Evolutionary conservation across 2,113 vertebrate genomes (phyloP), one percentile per base, ranked within the genome.

Genomic region (Chascanopsetta lugubris): DNA sequence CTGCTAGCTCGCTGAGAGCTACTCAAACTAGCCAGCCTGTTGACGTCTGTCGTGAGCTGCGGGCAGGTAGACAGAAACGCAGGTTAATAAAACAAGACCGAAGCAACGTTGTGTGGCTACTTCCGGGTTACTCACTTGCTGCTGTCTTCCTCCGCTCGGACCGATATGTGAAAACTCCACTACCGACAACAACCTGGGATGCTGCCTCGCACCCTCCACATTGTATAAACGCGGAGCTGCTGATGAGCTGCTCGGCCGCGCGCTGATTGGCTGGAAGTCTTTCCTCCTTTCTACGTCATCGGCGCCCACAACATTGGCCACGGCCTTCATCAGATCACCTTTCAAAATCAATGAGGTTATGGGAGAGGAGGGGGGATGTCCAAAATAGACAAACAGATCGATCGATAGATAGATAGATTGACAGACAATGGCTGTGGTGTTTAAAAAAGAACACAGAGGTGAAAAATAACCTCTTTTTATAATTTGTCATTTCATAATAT

Each of bases 201-300:
- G 57, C 55, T 0, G 38, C 55, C 1, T 30, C 61, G 61, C 73
- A 83, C 79, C 65, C 78, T 76, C 66, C 22, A 56, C 79, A 75
- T 69, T 9, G 29, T 47, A 32, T 54, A 60, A 55, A 77, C 75
- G 63, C 38, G 18, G 36, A 43, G 51, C 38, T 48, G 40, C 36
- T 8, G 79, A 75, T 59, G 72, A 80, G 54, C 68, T 2, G n/a
- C 5, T 17, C 6, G 3, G 54, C 24, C 1, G 43, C 3, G n/a
- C 38, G 61, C 77, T 76, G 75, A 90, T 87, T 90, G 86, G 88
- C 48, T 26, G 10, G 66, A 66, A 72, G 75, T 63, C 79, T 85
- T 79, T 85, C 84, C 73, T 87, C 79, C 81, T 86, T 63, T 42
- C 20, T 46, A 89, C 84, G 89, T 89, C 82, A 87, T 5, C 1